A percentile compares a stretch with the other conserved stretches of the same genome.
phyloP scores from a whole-genome alignment of 2,888 invertebrate species.

The Nomada hirtipes region DNA sequence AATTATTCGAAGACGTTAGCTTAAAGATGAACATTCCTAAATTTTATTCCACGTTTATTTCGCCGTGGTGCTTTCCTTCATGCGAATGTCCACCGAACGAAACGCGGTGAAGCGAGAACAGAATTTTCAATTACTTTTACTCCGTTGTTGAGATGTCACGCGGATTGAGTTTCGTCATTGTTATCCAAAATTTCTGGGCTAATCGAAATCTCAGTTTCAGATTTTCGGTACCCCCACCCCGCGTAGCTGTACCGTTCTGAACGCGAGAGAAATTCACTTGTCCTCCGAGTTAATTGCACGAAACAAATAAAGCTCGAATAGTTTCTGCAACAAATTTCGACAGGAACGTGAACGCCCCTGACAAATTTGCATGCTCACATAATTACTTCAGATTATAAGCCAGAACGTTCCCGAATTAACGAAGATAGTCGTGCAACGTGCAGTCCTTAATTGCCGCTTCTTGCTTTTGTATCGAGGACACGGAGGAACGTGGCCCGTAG shows the following conservation, averaged over 20 bases:
- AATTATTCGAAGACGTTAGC: slow-evolving; percentile 9
- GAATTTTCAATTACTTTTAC: no score
- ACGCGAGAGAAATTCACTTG: neutral
- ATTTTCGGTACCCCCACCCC: no score
- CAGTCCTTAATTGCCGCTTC: slow-evolving; percentile 8
- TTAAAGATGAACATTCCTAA: neutral
- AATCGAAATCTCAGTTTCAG: neutral
- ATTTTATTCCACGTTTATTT: neutral
- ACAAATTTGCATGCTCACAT: slow-evolving; percentile 17
- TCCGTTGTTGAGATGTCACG: no score
- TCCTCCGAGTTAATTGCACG: neutral
- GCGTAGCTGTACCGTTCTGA: neutral
- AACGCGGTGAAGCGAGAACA: no score
- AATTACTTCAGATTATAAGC: slow-evolving; percentile 23
- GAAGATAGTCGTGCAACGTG: slow-evolving; percentile 10
- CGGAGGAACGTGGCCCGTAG: neutral
- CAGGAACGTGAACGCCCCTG: neutral
- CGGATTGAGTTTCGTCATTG: no score
- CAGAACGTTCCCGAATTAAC: slow-evolving; percentile 18
- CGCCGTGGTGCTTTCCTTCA: no score
- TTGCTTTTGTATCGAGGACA: slow-evolving; percentile 28
- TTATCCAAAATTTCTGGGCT: neutral
- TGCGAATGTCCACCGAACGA: no score
- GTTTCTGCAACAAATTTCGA: neutral
- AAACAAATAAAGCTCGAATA: slow-evolving; percentile 1